phyloP scores from a whole-genome alignment of 2,797 vertebrate species.

The Sebastes paucispinis region DNA sequence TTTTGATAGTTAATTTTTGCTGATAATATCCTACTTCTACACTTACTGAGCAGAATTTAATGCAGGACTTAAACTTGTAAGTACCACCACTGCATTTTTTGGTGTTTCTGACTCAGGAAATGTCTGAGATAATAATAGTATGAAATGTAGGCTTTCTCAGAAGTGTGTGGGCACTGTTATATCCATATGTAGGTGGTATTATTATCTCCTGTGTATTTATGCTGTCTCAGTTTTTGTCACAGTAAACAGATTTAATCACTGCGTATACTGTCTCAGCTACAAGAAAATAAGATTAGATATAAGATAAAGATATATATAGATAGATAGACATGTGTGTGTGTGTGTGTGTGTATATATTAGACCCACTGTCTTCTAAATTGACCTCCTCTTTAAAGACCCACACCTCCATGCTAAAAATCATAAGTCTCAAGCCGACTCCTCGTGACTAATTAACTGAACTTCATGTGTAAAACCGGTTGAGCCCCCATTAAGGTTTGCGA shows the following conservation, averaged over 20 bases:
- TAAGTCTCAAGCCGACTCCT: too few species aligned
- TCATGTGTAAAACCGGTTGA: too few species aligned
- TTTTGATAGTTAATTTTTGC: neutral
- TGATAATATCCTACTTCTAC: neutral
- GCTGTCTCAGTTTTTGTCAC: neutral
- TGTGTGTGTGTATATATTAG: too few species aligned
- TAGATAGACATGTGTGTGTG: too few species aligned
- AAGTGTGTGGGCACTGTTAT: neutral
- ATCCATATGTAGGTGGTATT: neutral
- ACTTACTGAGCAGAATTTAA: neutral
- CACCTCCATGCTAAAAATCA: too few species aligned
- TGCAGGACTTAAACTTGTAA: neutral
- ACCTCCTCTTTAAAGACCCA: too few species aligned
- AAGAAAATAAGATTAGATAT: neutral
- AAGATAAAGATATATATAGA: too few species aligned
- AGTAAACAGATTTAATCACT: neutral
- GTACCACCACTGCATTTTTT: neutral
- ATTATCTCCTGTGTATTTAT: neutral
- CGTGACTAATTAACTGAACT: too few species aligned
- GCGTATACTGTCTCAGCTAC: neutral
- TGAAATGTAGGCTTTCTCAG: neutral
- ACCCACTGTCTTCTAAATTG: too few species aligned
- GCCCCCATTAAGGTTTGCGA: too few species aligned
- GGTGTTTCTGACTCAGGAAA: neutral
- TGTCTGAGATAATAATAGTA: neutral